A percentile compares a stretch with the other conserved stretches of the same genome.
phyloP scores from a whole-genome alignment of 2,888 invertebrate species.

The Ochropleura plecta region DNA sequence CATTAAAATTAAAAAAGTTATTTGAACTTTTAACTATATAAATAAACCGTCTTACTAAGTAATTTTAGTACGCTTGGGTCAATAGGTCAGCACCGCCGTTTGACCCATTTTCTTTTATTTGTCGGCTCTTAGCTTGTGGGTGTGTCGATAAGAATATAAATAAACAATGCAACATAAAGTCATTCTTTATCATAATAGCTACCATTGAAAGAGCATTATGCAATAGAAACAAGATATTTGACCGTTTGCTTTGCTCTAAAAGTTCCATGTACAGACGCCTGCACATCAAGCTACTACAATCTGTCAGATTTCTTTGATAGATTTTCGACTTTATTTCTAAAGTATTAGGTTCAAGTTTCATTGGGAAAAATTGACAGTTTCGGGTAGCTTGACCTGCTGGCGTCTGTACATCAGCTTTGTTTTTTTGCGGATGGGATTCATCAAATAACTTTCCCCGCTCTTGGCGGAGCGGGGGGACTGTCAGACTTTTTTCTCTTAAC shows the following conservation, averaged over 20 bases:
- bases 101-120: slow-evolving; percentile 20
- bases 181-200: background rate
- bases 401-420: too few relatives aligned
- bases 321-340: too few relatives aligned
- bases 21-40: background rate
- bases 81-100: slow-evolving; percentile 5
- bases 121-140: background rate
- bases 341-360: too few relatives aligned
- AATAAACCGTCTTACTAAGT: background rate
- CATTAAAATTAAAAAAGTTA: background rate
- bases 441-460: too few relatives aligned
- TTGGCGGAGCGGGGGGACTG: too few relatives aligned
- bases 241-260: background rate
- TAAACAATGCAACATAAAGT: slow-evolving; percentile 12
- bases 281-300: too few relatives aligned
- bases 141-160: slow-evolving; percentile 31
- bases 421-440: too few relatives aligned
- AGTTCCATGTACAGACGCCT: background rate
- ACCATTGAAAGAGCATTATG: background rate
- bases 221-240: background rate
- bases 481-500: too few relatives aligned
- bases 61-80: background rate
- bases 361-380: too few relatives aligned
- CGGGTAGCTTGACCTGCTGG: too few relatives aligned
- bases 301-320: too few relatives aligned